Base-by-base conservation (phyloP, 2,888 invertebrate species). In the Neoitamus cyanurus region DNA sequence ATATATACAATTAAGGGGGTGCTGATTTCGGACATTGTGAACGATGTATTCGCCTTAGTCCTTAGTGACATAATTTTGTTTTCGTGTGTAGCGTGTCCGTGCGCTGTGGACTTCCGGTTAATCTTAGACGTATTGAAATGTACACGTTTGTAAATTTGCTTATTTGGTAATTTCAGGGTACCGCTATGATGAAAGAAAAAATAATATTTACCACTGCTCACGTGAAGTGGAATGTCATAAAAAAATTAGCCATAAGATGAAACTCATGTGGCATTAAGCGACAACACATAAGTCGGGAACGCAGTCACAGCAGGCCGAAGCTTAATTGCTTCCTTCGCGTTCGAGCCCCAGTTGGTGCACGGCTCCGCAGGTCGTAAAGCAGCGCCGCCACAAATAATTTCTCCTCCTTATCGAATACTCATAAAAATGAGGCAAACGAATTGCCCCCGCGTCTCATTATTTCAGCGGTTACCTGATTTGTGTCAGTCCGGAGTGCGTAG, bases 381-480 rank as follows among this genome's bases (percentile, higher is more conserved):
- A 70, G 70, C 7, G n/a, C 70, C 25, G 70, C 68, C 31, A 83
- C 84, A 85, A 85, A 83, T 84, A 83, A 80, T 80, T 85, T 80
- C 85, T 15, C 36, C 68, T 72, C 36, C 70, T 85, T 85, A 85
- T 85, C 85, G 78, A 85, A 78, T 84, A 42, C 84, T 84, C 85
- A 84, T 85, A 85, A 85, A 85, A 80, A 80, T 82, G 82, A 68
- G 36, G 58, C n/a, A 68, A 82, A 68, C 34, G 68, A 68, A 82
- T 82, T 48, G 36, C 68, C 25, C 36, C 75, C 37, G 36, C 36
- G 75, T 75, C 75, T 28, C 37, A 31, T 75, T 75, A 75, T 75
- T 37, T 75, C 75, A 75, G 34, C 37, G 75, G 36, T 37, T 37
- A 34, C 37, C 25, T 25, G 36, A 75, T 75, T 36, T 28, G 31